These are phyloP conservation scores for Triplophysa rosa DNA, from an alignment of 2,113 vertebrate species.

Conservation along the genomic window DNA sequence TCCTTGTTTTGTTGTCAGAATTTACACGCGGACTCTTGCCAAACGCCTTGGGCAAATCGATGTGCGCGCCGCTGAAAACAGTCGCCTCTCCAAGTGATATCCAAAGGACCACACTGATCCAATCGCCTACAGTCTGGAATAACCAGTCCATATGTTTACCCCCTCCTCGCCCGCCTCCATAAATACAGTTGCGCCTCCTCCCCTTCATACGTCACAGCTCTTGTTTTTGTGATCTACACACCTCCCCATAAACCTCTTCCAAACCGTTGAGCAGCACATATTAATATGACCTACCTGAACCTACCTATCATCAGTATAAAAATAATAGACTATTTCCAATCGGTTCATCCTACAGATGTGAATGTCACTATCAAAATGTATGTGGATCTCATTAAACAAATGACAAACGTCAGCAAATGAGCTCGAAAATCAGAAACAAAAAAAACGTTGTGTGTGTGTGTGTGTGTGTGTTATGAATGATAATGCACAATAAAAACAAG, in stretches of 20 bases:
- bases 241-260: not conserved
- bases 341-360: too few species aligned
- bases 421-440: too few species aligned
- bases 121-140: not conserved
- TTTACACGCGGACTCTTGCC: too few species aligned
- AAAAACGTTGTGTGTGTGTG: too few species aligned
- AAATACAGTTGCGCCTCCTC: slow-evolving; percentile 57
- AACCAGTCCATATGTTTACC: slow-evolving; percentile 55
- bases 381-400: too few species aligned
- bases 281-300: not conserved
- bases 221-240: slow-evolving; percentile 47
- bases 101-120: slow-evolving; percentile 15
- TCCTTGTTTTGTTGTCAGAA: slow-evolving; percentile 9
- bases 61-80: not conserved
- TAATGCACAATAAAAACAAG: too few species aligned
- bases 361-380: too few species aligned
- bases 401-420: too few species aligned
- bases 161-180: slow-evolving; percentile 13
- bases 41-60: not conserved
- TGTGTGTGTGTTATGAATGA: not conserved
- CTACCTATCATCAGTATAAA: not conserved
- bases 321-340: not conserved
- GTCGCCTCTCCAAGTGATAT: slow-evolving; percentile 11
- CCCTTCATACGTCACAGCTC: not conserved
- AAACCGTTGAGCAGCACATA: not conserved